Base-by-base conservation (phyloP, 1,140 invertebrate species). In the Drosophila nikananu region DNA sequence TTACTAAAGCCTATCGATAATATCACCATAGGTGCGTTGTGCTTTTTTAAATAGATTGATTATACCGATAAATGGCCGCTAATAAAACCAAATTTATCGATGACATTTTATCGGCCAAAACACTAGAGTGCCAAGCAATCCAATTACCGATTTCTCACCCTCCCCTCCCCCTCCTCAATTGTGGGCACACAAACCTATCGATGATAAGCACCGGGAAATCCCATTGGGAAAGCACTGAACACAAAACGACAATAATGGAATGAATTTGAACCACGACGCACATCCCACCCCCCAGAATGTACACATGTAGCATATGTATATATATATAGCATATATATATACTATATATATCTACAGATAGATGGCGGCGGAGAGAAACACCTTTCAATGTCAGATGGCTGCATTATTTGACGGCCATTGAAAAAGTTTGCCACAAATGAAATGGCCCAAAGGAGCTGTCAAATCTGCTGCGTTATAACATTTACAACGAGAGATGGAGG, bases 381-480 rank as follows among this genome's bases (percentile, higher is more conserved):
- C 68, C 44, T 73, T 60, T 71, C 52, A 49, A 21, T 72, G 67
- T 44, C 64, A 57, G 67, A 48, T 46, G 65, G 64, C 70, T 73
- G 70, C 70, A 73, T 73, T 71, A 73, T 73, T 73, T 73, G 70
- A 73, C 54, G 70, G 70, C 70, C 70, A 73, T 73, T 73, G 66
- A 60, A 72, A 73, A 60, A 72, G 70, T 72, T 73, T 72, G 68
- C 71, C 71, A 73, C 70, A 73, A 73, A 73, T 71, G 70, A 73
- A 73, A 73, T 73, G 71, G 68, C 71, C 68, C 68, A 73, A 73
- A 73, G 71, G 71, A 73, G 67, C 70, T 73, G 71, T 73, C 67
- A 73, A 73, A 73, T 73, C 71, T 61, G 71, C 67, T 73, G 71
- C 66, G 66, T 73, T 73, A 72, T 72, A 72, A 72, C 66, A 73